A percentile compares a stretch with the other conserved stretches of the same genome.
phyloP scores from a whole-genome alignment of 2,888 invertebrate genomes.

The Epinotia bilunana region DNA sequence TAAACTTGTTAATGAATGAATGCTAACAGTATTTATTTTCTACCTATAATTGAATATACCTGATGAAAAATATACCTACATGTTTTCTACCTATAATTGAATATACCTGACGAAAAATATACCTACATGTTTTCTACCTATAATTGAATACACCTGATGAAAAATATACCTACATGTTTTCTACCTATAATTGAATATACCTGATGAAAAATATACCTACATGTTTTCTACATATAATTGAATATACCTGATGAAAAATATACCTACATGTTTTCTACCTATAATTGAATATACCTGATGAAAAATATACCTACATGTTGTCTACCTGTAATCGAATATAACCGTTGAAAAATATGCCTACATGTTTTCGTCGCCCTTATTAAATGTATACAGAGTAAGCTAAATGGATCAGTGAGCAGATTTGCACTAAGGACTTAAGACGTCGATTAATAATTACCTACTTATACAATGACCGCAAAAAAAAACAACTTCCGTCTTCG shows the following conservation, averaged over 20 bases:
- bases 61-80: background rate
- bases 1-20: conserved; percentile 14
- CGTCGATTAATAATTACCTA: too few relatives aligned
- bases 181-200: too few relatives aligned
- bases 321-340: background rate
- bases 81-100: too few relatives aligned
- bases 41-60: background rate
- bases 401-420: too few relatives aligned
- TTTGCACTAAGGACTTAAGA: too few relatives aligned
- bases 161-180: background rate
- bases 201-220: too few relatives aligned
- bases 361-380: background rate
- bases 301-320: too few relatives aligned
- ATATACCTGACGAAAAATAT: too few relatives aligned
- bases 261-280: too few relatives aligned
- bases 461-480: too few relatives aligned
- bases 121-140: background rate
- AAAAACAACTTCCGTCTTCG: too few relatives aligned
- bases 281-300: too few relatives aligned
- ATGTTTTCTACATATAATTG: background rate
- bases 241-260: background rate
- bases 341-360: background rate
- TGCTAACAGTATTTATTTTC: background rate
- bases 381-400: background rate
- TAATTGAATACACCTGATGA: background rate